Base-by-base conservation (phyloP, 1,140 invertebrate genomes). In the Philotrypesis tridentata region DNA sequence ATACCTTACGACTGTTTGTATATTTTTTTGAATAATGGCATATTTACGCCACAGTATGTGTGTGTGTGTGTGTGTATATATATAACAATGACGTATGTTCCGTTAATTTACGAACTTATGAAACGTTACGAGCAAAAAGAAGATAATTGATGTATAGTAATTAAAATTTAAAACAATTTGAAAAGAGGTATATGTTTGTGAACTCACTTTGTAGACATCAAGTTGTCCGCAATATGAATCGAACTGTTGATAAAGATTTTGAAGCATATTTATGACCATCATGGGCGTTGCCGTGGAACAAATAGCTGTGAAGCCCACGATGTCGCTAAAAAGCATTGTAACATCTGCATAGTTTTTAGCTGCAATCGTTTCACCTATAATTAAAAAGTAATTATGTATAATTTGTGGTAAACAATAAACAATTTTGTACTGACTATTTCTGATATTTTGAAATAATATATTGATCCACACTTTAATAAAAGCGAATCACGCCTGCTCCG, bases 261-360 rank as follows among this genome's bases (percentile, higher is more conserved):
- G 96, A 31, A 99, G 93, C 97, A 99, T 98, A 87, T 95, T 96
- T 86, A 98, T 97, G 25, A 98, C 97, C 96, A 98, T 97, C 94
- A 97, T 96, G 0, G 97, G 97, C 0, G 97, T 97, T 11, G 97
- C 95, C 0, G 96, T 96, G 0, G 96, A 96, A 87, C 97, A 98
- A 86, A 97, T 99, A 29, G 96, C 97, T 1, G 97, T 98, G 90
- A 99, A 98, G n/a, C 97, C 97, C 5, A 98, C 97, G 68, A 99
- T 98, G 87, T 98, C 97, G 87, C 97, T 98, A 91, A 98, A 98
- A 33, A 98, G 92, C 95, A 98, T 98, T 0, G 97, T 98, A 8
- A 98, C 97, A 87, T 98, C 95, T 85, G 97, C 95, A 89, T 98
- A 96, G 70, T 95, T 97, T 91, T 97, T 96, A 0, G 97, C 97